Base-by-base conservation (phyloP, 2,888 invertebrate genomes). In the Pristionchus exspectatus region DNA sequence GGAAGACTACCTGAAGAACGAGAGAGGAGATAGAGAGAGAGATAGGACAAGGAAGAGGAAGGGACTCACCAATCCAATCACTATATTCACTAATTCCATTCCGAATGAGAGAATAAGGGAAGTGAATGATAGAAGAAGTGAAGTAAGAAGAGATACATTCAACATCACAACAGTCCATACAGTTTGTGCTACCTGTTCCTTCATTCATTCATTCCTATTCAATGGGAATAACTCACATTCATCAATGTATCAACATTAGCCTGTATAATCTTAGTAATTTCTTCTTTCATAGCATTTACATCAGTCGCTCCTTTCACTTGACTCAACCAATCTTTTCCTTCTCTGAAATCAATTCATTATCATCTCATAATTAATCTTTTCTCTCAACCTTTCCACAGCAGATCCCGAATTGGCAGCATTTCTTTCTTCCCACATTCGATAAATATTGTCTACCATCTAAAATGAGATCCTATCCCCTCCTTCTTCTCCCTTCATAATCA, bases 1-100 rank as follows among this genome's bases (percentile, higher is more conserved):
- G 97, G 96, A 99, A 99, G 33, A 99, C 98, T 91, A 98, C 97
- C 98, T 98, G 88, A 86, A 50, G 44, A 9, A 50, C 4, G 9
- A 44, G 44, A 44, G 44, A 44, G 9, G 44, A 44, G 44, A n/a
- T n/a, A 38, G 59, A 56, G 24, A 44, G 77, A 77, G 38, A 44
- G 12, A 66, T 21, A 27, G n/a, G 5, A 30, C 18, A 27, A 14
- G 83, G 27, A 27, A 30, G 83, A 56, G 24, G 27, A 56, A 21
- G n/a, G 21, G 59, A 86, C 86, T 63, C 72, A 94, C 93, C 89
- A 93, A 88, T 90, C 93, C 94, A 74, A 95, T 94, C 74, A 95
- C 87, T 30, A 93, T 93, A 89, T 95, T 95, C 87, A 95, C 85
- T 24, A 95, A 88, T 59, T 95, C 95, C 91, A 94, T 92, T 87